Conservation (phyloP, 2,113 vertebrate species). For the Corythornis vintsioides region DNA sequence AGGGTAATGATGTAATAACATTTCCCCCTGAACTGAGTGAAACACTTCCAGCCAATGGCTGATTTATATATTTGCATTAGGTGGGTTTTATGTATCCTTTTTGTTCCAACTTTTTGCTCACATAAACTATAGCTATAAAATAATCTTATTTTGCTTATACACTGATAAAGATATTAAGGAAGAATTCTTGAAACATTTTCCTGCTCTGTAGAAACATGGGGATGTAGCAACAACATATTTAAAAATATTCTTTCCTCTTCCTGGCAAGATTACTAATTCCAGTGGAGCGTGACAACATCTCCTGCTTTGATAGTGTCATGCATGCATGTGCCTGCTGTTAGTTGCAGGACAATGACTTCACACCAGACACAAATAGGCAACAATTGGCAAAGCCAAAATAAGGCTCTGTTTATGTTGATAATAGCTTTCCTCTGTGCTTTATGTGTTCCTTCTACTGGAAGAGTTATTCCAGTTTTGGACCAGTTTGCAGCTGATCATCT, state of each 20-base stretch:
- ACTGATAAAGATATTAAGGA: neutral
- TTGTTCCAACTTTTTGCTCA: neutral
- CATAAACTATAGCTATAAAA: neutral
- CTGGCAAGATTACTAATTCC: conserved; percentile 26
- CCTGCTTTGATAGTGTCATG: conserved; percentile 26
- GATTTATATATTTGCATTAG: neutral
- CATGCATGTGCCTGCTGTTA: neutral
- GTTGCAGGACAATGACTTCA: conserved; percentile 16
- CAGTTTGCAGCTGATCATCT: neutral
- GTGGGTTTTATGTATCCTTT: neutral
- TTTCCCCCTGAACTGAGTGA: neutral
- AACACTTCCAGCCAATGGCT: neutral
- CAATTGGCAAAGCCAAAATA: conserved; percentile 16
- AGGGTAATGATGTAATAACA: neutral
- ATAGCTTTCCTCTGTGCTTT: neutral
- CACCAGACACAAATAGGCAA: neutral
- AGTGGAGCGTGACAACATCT: conserved; percentile 29
- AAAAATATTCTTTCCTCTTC: conserved; percentile 23
- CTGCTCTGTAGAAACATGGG: neutral
- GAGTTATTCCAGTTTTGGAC: neutral
- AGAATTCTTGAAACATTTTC: neutral
- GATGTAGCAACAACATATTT: neutral
- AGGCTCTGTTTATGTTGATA: neutral
- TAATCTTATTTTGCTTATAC: neutral
- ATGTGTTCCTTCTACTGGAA: neutral